Conservation (phyloP, 2,888 invertebrate genomes). For the Branchellion lobata region DNA sequence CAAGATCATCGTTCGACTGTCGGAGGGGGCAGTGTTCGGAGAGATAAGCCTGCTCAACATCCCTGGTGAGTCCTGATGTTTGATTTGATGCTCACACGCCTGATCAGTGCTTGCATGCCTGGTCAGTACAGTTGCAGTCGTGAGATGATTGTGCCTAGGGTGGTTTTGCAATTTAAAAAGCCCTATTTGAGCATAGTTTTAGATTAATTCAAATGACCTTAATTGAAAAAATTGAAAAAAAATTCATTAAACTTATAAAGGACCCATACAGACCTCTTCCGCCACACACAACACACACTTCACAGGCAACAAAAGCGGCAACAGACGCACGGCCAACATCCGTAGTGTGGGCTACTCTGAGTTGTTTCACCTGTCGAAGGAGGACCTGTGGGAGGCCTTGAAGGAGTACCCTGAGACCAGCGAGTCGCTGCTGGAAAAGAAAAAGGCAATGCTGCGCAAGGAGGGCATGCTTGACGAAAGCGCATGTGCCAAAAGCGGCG, state of each 20-base stretch:
- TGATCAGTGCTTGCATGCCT: not conserved
- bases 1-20: conserved; percentile 81
- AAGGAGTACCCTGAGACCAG: conserved; percentile 65
- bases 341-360: conserved; percentile 75
- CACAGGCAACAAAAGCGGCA: conserved; percentile 87
- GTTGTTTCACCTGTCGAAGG: conserved; percentile 86
- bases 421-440: conserved; percentile 61
- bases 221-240: too few species aligned
- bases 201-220: too few species aligned
- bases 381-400: conserved; percentile 84
- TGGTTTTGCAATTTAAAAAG: not conserved
- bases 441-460: conserved; percentile 66
- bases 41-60: conserved; percentile 88
- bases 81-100: not conserved
- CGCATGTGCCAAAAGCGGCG: conserved; percentile 50
- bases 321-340: conserved; percentile 89
- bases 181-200: not conserved
- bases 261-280: too few species aligned
- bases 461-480: conserved; percentile 66
- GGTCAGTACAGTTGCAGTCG: not conserved
- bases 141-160: not conserved
- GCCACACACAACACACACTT: too few species aligned
- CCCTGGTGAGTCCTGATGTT: conserved; percentile 45
- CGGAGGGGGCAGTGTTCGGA: conserved; percentile 91
- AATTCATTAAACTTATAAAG: too few species aligned